Percentiles rank a stretch among this genome's conserved stretches.
These are phyloP conservation scores for Pollenia griseotomentosa DNA, from an alignment of 2,888 invertebrate species.

Conservation along the genomic window DNA sequence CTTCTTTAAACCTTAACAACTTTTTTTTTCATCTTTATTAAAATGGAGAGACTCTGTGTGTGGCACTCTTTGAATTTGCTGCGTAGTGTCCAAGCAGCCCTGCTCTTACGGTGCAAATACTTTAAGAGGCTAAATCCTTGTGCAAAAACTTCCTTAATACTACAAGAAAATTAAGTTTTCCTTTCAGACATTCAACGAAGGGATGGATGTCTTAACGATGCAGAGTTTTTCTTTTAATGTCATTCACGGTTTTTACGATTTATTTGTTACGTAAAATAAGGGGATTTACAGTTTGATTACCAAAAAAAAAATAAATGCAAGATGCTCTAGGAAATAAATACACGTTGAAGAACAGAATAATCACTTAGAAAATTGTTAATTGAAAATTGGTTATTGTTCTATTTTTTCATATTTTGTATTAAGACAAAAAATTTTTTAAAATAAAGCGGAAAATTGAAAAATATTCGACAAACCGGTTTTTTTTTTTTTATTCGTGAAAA, in stretches of 20 bases:
- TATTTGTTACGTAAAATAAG: background rate
- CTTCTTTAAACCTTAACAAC: constrained; percentile 13
- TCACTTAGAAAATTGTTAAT: too few species aligned
- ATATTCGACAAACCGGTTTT: too few species aligned
- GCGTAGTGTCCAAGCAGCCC: background rate
- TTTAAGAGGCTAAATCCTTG: constrained; percentile 13
- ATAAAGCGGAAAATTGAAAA: too few species aligned
- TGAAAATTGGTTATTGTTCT: too few species aligned
- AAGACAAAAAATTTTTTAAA: too few species aligned
- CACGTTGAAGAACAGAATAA: too few species aligned
- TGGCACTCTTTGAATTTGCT: background rate
- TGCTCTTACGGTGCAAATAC: constrained; percentile 23
- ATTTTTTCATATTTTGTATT: too few species aligned
- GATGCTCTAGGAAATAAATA: background rate
- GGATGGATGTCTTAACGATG: background rate
- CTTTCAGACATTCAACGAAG: background rate
- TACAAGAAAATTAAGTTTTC: constrained; percentile 32
- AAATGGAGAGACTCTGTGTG: background rate
- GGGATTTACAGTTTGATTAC: background rate
- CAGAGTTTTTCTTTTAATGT: background rate
- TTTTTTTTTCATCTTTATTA: background rate
- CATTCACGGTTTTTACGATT: background rate
- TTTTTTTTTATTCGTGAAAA: too few species aligned
- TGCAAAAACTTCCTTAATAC: constrained; percentile 1
- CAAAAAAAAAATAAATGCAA: background rate